Evolutionary conservation across 1,140 invertebrate species (phyloP).

Genomic region (Atopsyche davidsoni): DNA sequence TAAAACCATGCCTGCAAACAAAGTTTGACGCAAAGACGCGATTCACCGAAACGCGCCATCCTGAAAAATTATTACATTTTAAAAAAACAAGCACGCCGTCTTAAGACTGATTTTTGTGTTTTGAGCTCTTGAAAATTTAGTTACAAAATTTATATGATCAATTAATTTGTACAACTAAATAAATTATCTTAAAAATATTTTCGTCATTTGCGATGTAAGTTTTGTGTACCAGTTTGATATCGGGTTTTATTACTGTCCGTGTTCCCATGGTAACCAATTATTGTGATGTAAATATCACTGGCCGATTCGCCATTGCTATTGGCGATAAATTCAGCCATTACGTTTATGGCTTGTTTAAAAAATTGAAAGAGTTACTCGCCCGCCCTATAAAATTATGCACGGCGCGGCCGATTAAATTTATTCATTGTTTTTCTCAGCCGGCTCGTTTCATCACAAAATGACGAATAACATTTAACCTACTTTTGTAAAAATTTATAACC

Average conservation of each 20-base stretch:
- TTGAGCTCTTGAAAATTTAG: no score
- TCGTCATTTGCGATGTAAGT: background rate
- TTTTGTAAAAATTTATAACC: background rate
- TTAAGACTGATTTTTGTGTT: background rate
- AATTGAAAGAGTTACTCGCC: conserved; percentile 8
- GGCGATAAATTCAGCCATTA: background rate
- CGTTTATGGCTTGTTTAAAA: background rate
- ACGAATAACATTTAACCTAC: background rate
- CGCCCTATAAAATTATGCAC: conserved; percentile 22
- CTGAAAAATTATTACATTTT: background rate
- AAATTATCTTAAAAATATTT: background rate
- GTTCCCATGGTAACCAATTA: background rate
- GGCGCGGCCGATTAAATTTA: conserved; percentile 8
- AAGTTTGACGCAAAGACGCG: background rate
- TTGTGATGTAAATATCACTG: background rate
- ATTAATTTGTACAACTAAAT: background rate
- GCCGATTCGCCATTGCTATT: background rate
- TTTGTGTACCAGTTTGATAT: background rate
- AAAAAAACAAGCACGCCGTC: background rate
- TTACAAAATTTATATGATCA: background rate
- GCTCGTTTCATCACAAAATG: background rate
- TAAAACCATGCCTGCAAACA: background rate
- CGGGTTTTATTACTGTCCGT: background rate
- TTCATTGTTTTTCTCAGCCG: conserved; percentile 6
- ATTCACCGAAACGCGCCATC: background rate